Evolutionary conservation across 2,888 invertebrate genomes (phyloP).

Genomic region (Yponomeuta cagnagella): DNA sequence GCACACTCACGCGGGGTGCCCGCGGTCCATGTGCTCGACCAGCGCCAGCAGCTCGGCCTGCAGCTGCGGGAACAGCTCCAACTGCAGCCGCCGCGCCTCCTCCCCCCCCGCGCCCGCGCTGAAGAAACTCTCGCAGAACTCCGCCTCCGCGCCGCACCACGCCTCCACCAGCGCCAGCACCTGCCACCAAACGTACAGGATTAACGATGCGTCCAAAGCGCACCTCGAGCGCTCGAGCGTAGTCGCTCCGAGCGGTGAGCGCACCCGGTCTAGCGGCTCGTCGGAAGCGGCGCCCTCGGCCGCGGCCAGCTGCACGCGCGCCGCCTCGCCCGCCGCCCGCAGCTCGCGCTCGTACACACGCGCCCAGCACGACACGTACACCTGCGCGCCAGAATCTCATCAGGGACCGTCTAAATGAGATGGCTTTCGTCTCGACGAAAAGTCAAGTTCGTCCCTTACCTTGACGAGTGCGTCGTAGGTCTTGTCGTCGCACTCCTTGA

Average conservation of each 20-base stretch:
- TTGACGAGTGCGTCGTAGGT: constrained; percentile 87
- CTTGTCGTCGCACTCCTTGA: constrained; percentile 89
- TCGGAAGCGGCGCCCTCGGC: constrained; percentile 28
- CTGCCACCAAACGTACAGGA: constrained; percentile 34
- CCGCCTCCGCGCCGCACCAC: constrained; percentile 94
- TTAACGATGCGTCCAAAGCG: too few species aligned
- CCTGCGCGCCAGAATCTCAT: constrained; percentile 26
- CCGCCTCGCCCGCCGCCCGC: constrained; percentile 84
- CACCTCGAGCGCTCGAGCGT: too few species aligned
- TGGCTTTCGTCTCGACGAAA: background rate
- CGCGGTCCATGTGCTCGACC: constrained; percentile 89
- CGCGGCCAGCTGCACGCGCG: constrained; percentile 60
- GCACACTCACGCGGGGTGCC: constrained; percentile 89
- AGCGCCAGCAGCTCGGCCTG: constrained; percentile 92
- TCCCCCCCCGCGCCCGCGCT: constrained; percentile 30
- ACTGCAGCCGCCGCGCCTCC: constrained; percentile 91
- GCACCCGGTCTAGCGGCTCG: constrained; percentile 41
- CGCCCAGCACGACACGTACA: constrained; percentile 88
- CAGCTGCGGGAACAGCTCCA: constrained; percentile 89
- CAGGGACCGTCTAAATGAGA: too few species aligned
- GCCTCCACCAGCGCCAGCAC: constrained; percentile 93
- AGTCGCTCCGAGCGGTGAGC: constrained; percentile 3
- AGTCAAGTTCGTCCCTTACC: constrained; percentile 38
- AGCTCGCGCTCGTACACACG: constrained; percentile 93
- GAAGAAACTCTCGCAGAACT: constrained; percentile 95